Conservation (phyloP, 2,797 vertebrate species). For the Sphenopsis melanotis region DNA sequence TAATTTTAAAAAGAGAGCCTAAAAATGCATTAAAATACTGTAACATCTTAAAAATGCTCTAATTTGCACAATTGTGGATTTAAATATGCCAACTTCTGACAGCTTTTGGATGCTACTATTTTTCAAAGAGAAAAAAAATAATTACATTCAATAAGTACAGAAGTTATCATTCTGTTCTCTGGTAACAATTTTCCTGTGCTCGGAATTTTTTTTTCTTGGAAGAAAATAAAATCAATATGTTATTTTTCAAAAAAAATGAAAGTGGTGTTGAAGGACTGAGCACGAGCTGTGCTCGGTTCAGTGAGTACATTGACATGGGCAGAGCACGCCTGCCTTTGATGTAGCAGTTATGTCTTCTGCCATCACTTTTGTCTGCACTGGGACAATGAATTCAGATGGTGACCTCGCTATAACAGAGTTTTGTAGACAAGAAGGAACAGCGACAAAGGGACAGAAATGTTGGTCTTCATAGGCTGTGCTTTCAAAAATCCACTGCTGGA, state of each 20-base stretch:
- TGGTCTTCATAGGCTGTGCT: not conserved
- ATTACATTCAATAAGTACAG: not conserved
- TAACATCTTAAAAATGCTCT: not conserved
- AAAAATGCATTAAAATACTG: not conserved
- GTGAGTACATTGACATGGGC: not conserved
- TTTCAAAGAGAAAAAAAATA: not conserved
- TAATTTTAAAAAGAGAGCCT: not conserved
- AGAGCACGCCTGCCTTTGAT: not conserved
- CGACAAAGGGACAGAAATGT: not conserved
- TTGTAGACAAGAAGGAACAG: not conserved
- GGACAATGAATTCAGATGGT: not conserved
- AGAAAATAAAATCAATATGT: constrained; percentile 35
- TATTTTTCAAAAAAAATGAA: not conserved
- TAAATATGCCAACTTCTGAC: not conserved
- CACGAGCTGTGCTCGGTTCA: not conserved
- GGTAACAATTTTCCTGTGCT: not conserved
- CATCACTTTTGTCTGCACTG: not conserved
- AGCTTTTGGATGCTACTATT: not conserved
- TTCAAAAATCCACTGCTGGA: not conserved
- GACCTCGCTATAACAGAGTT: not conserved
- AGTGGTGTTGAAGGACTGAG: not conserved
- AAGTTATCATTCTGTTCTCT: not conserved
- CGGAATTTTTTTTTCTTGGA: not conserved
- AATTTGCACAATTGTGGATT: not conserved
- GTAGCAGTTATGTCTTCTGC: not conserved